Base-by-base conservation (phyloP, 2,797 vertebrate genomes). In the Pantherophis vulpinus region DNA sequence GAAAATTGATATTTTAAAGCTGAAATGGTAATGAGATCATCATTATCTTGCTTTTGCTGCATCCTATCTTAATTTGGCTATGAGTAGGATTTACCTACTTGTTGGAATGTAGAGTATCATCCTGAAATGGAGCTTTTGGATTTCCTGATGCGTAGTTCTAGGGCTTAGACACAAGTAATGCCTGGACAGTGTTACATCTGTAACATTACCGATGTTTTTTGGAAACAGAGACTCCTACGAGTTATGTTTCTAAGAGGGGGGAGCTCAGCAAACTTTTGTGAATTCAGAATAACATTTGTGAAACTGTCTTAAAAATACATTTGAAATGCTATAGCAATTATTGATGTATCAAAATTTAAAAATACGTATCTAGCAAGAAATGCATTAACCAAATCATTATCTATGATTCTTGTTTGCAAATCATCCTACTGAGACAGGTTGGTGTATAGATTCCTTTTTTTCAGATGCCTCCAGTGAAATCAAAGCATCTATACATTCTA, bases 41-140 rank as follows among this genome's bases (percentile, higher is more conserved):
- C 93, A 59, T 70, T 60, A 6, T 25, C 91, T 86, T 94, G 56
- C 63, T 29, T n/a, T 91, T 94, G 91, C 51, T 90, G 7, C 20
- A 95, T 42, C 5, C 86, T n/a, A 23, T 47, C 70, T 92, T 79
- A 95, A 95, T 29, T 14, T 89, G 93, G 88, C 91, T 86, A 60
- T 87, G 7, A 60, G 86, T 59, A 32, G 86, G 61, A 92, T 86
- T 4, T 87, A 56, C 90, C 9, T 3, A 93, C 12, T 95, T 89
- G 32, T 60, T 89, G 70, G 51, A 29, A 12, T 92, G 93, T 66
- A 83, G 32, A 79, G 1, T 0, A 0, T 56, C 42, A 93, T 32
- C 0, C 55, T 89, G 7, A 25, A 91, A 2, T 86, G 0, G 6
- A 70, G 92, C 86, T 11, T 86, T 94, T 25, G 51, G 32, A 6